A percentile compares a stretch with the other conserved stretches of the same genome.
Conservation (phyloP, 1,140 invertebrate species). For the Trichonephila inaurata region DNA sequence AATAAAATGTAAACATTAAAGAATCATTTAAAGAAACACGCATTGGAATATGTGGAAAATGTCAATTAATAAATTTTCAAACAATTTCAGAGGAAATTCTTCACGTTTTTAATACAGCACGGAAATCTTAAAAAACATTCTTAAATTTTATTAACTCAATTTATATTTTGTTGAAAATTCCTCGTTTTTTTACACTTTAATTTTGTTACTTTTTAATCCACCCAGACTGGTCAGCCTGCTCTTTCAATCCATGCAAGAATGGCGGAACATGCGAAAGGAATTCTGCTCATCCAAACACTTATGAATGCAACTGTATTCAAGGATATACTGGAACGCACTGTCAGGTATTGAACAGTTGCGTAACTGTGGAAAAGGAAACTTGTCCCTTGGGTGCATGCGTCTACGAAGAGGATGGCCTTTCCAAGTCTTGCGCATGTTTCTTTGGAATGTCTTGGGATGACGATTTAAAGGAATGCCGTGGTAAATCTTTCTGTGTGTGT, state of each 20-base stretch:
- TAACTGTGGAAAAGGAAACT: neutral
- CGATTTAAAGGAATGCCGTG: slow-evolving; percentile 21
- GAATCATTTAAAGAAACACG: too few relatives aligned
- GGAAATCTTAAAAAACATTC: too few relatives aligned
- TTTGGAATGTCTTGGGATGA: slow-evolving; percentile 61
- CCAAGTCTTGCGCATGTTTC: slow-evolving; percentile 9
- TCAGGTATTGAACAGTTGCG: neutral
- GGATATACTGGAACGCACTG: slow-evolving; percentile 42
- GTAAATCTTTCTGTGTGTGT: slow-evolving; percentile 12
- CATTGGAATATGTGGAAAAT: too few relatives aligned
- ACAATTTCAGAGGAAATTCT: too few relatives aligned
- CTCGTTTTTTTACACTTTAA: neutral
- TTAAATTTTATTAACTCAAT: neutral
- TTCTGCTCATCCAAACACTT: neutral
- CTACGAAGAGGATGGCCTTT: neutral
- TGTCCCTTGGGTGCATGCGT: neutral
- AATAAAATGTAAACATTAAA: too few relatives aligned
- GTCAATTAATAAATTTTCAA: too few relatives aligned
- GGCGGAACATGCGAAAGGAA: neutral
- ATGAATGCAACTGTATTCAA: neutral
- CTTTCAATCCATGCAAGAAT: slow-evolving; percentile 45
- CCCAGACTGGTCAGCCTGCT: neutral
- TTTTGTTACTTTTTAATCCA: neutral
- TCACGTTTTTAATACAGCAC: too few relatives aligned
- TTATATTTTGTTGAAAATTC: neutral